Conservation (phyloP, 2,888 invertebrate species). For the Melinopterus prodromus region DNA sequence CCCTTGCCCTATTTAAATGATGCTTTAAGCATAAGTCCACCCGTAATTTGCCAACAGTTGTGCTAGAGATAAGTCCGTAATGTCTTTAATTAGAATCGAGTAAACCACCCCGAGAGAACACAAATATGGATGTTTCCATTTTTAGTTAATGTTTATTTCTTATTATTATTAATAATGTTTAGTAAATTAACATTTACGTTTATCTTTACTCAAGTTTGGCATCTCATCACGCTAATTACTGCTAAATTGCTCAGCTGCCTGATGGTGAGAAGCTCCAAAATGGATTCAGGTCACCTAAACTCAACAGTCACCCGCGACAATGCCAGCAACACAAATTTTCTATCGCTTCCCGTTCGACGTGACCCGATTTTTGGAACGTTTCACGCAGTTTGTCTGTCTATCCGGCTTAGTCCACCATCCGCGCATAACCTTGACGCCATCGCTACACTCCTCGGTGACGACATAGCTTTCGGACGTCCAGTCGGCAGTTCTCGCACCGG, state of each 20-base stretch:
- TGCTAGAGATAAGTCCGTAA: too few species aligned
- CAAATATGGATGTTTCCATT: too few species aligned
- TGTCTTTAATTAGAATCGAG: too few species aligned
- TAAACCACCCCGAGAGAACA: too few species aligned
- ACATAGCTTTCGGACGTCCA: conserved; percentile 26
- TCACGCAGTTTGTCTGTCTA: conserved; percentile 12
- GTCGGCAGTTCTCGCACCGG: conserved; percentile 43
- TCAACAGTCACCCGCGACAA: conserved; percentile 7
- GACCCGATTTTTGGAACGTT: conserved; percentile 21
- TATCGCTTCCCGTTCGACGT: conserved; percentile 12
- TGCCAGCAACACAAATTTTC: conserved; percentile 17
- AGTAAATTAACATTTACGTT: too few species aligned
- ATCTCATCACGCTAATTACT: background rate
- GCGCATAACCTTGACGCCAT: conserved; percentile 30
- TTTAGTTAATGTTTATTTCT: too few species aligned
- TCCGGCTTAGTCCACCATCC: conserved; percentile 26
- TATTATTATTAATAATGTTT: too few species aligned
- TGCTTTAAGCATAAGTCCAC: too few species aligned
- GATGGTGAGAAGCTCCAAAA: background rate
- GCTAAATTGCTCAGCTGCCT: background rate
- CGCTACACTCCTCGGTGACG: conserved; percentile 28
- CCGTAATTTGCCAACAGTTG: too few species aligned
- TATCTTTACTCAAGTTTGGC: background rate
- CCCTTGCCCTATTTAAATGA: too few species aligned
- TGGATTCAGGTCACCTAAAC: conserved; percentile 18